Percentiles rank a stretch among this genome's conserved stretches.
These are phyloP conservation scores for Leptopilina syphax DNA, from an alignment of 2,888 invertebrate species.

Conservation along the genomic window DNA sequence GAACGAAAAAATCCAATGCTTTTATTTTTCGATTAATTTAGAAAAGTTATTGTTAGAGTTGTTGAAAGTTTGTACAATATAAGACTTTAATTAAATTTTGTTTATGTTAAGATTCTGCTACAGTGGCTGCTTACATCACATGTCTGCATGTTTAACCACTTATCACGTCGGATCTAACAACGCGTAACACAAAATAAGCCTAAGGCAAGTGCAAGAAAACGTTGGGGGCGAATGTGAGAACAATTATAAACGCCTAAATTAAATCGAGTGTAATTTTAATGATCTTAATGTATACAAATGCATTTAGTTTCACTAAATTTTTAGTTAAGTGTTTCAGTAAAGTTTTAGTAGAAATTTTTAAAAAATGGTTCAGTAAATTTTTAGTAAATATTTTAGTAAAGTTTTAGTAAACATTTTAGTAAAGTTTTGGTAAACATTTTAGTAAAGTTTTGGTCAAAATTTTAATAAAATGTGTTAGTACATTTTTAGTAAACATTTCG, in stretches of 20 bases:
- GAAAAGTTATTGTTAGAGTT: neutral
- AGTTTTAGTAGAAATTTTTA: too few species aligned
- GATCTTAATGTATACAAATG: neutral
- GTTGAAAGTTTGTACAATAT: neutral
- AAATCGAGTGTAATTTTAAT: neutral
- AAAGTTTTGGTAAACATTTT: too few species aligned
- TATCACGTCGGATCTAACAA: slow-evolving; percentile 68
- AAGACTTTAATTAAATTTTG: slow-evolving; percentile 13
- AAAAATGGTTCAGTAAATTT: too few species aligned
- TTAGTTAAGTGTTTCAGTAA: too few species aligned
- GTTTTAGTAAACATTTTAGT: too few species aligned
- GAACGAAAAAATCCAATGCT: too few species aligned
- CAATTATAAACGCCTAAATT: neutral
- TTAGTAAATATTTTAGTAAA: too few species aligned
- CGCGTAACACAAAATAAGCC: slow-evolving; percentile 64
- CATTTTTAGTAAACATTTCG: too few species aligned
- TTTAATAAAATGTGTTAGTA: too few species aligned
- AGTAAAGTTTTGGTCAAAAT: too few species aligned
- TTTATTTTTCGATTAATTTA: neutral
- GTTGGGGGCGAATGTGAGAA: slow-evolving; percentile 2
- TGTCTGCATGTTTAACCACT: slow-evolving; percentile 69
- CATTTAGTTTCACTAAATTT: too few species aligned
- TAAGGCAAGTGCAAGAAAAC: slow-evolving; percentile 57
- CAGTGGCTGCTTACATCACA: slow-evolving; percentile 59
- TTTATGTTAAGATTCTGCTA: slow-evolving; percentile 21